Evolutionary conservation across 2,888 invertebrate species (phyloP), one percentile per base, ranked within the genome.

Genomic region (Marronus borbonicus): DNA sequence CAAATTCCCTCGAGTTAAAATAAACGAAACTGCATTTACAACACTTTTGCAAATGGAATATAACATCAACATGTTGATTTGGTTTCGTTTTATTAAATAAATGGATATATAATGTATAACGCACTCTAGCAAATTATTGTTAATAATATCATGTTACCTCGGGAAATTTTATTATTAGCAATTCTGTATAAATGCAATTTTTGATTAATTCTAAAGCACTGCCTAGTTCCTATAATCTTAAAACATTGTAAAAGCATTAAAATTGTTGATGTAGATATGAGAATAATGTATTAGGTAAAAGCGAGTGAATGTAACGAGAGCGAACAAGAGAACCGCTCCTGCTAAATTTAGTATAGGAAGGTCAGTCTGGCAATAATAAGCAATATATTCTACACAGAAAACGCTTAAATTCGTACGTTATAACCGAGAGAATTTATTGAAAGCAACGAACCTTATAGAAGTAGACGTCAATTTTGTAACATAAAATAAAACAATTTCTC

Each of bases 321-420:
- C 44, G 74, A 74, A 49, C 10, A 62, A 10, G 14, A 58, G 20
- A 74, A 74, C 31, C 55, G 75, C 78, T 66, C 62, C 52, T 76
- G 52, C 76, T 74, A 78, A 75, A 74, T 55, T 75, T 78, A 78
- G 76, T 75, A 79, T 60, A 74, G 60, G 60, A 68, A 74, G 72
- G 58, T 74, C 72, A 81, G 85, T 81, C 84, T 81, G 84, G 87
- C 86, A 87, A 87, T 87, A 86, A 87, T 83, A 86, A 87, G 87
- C 87, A 87, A 87, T 87, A 87, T 83, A 86, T 82, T 84, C 82
- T 82, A 82, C 83, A 85, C 84, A 83, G 82, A 84, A 84, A 85
- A 85, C 85, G 86, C 86, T 86, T 86, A 86, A 83, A 84, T 85
- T 82, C 85, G 84, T 84, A 85, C 84, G 84, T 84, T 83, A 69